These are phyloP conservation scores for Zaprionus capensis DNA, from an alignment of 1,140 invertebrate species.

Conservation along the genomic window DNA sequence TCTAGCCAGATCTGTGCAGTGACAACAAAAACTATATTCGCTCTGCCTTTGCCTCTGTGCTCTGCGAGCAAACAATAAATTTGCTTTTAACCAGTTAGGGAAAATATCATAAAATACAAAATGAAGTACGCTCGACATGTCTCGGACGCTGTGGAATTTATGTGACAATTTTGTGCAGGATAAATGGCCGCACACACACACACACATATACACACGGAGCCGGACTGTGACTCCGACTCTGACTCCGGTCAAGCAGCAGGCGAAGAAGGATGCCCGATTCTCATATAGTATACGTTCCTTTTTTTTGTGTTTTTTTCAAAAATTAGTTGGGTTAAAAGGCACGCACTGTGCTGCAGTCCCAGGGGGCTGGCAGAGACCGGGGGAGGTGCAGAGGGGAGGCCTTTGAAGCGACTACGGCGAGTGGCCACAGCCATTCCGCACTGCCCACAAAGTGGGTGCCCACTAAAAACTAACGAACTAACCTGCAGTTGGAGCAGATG, in stretches of 20 bases:
- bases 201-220: neutral
- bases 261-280: constrained; percentile 26
- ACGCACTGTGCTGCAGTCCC: constrained; percentile 39
- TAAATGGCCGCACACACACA: constrained; percentile 62
- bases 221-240: neutral
- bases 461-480: constrained; percentile 77
- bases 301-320: constrained; percentile 31
- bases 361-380: neutral
- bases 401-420: neutral
- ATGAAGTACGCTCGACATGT: constrained; percentile 79
- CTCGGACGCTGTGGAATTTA: constrained; percentile 73
- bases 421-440: constrained; percentile 54
- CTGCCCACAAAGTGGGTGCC: constrained; percentile 73
- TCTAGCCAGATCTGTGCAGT: neutral
- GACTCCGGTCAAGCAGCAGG: constrained; percentile 14
- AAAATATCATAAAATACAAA: constrained; percentile 81
- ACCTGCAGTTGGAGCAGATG: constrained; percentile 14
- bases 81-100: constrained; percentile 66
- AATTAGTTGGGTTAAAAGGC: constrained; percentile 78
- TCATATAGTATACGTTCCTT: neutral
- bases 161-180: constrained; percentile 78
- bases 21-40: constrained; percentile 3
- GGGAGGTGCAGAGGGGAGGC: constrained; percentile 1
- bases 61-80: constrained; percentile 56
- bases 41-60: neutral